A percentile compares a stretch with the other conserved stretches of the same genome.
Evolutionary conservation across 2,888 invertebrate genomes (phyloP).

Genomic region (Oscheius sp.): DNA sequence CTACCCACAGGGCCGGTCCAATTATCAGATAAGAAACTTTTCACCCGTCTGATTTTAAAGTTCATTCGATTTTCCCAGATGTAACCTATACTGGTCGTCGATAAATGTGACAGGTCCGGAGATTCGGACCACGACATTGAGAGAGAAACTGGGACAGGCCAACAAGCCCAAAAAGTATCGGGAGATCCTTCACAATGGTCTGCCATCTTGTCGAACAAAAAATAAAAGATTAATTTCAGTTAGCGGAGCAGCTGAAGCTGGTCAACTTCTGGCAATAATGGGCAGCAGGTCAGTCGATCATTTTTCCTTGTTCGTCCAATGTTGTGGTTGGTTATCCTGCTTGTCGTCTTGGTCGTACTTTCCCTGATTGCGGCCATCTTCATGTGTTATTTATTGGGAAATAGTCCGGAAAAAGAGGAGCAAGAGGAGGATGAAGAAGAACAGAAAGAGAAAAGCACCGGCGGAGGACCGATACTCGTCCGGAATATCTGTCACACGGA

Average conservation of each 20-base stretch:
- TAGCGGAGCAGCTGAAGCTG: constrained; percentile 60
- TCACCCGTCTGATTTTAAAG: not conserved
- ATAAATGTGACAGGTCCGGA: constrained; percentile 36
- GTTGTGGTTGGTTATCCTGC: constrained; percentile 6
- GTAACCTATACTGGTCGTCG: constrained; percentile 34
- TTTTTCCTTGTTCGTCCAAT: not conserved
- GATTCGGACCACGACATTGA: constrained; percentile 19
- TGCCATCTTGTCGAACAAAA: not conserved
- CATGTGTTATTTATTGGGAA: constrained; percentile 3
- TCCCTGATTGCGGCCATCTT: not conserved
- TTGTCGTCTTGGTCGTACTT: constrained; percentile 8
- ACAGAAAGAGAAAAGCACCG: not conserved
- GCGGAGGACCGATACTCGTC: constrained; percentile 13
- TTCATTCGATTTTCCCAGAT: not conserved
- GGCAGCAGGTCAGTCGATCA: constrained; percentile 45
- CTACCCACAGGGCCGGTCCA: not conserved
- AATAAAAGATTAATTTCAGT: constrained; percentile 37
- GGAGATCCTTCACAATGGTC: constrained; percentile 39
- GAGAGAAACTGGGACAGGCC: constrained; percentile 5
- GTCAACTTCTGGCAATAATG: constrained; percentile 59
- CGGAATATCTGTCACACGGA: not conserved
- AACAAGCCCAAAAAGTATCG: constrained; percentile 32
- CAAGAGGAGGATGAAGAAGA: not conserved
- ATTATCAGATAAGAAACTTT: not conserved
- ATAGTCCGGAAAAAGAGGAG: not conserved